Evolutionary conservation across 2,797 vertebrate species (phyloP), one percentile per base, ranked within the genome.

Genomic region (Rhabdophis nuchalis): DNA sequence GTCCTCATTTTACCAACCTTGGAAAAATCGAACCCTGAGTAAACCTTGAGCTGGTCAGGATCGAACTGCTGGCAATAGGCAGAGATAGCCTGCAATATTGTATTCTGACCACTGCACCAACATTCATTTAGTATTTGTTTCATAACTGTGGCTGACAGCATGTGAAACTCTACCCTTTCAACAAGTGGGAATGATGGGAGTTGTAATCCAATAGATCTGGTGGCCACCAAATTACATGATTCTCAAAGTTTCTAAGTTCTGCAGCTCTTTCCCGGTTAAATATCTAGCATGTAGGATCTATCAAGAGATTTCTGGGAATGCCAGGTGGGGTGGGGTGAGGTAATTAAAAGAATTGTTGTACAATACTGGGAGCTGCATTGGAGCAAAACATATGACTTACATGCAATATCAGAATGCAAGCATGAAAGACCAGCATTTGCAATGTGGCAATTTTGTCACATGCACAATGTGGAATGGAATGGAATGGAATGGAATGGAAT

Each of bases 271-370:
- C 72, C 8, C 41, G 9, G 72, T 36, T 41, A 77, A 77, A 77
- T 32, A 77, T 18, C 68, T 77, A 23, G 36, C 72, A 41, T 77
- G 9, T 23, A 77, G 72, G 8, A 41, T 41, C 72, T 41, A 41
- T 41, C 18, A 23, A 41, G 36, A 41, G 18, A 77, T 36, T 41
- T 41, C 36, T 77, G 3, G 36, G 72, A 41, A 77, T 23, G 64
- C 3, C 10, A 4, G 9, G 36, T 14, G 3, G 0, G 0, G n/a
- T n/a, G n/a, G n/a, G n/a, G n/a, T n/a, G n/a, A n/a, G 8, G 2
- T 11, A 36, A 4, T 77, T 41, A 41, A 77, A 77, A 41, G 36
- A 77, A 41, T 41, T 77, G 9, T 41, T 41, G 41, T 41, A 41
- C 36, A 41, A 77, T 1, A 41, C 36, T 41, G 20, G 3, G 41